phyloP scores from a whole-genome alignment of 2,888 invertebrate species.

The Heliconius aoede region DNA sequence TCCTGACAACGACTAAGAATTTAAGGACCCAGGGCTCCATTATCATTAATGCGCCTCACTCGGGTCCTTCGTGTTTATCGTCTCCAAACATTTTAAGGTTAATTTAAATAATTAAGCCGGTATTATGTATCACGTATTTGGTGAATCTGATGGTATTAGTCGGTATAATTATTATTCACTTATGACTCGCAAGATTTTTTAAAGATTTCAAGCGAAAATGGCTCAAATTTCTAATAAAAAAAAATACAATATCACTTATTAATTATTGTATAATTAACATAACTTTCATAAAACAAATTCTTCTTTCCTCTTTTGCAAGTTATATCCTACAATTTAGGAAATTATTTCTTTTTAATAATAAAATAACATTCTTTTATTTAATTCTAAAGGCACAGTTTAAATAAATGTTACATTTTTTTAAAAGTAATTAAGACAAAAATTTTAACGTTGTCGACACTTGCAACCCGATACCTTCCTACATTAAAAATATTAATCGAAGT shows the following conservation, averaged over 20 bases:
- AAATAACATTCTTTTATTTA: conserved; percentile 1
- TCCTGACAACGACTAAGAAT: conserved; percentile 58
- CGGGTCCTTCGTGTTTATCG: conserved; percentile 60
- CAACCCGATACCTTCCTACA: conserved; percentile 68
- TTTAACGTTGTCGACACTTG: conserved; percentile 62
- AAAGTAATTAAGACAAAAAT: conserved; percentile 43
- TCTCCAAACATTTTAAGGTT: conserved; percentile 54
- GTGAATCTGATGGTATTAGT: conserved; percentile 14
- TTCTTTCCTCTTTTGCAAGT: not conserved
- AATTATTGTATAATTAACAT: not conserved
- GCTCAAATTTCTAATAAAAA: not conserved
- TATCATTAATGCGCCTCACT: conserved; percentile 64
- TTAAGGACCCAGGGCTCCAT: conserved; percentile 62
- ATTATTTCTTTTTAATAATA: not conserved
- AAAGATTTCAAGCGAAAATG: not conserved
- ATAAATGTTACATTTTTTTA: not conserved
- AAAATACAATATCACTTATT: not conserved
- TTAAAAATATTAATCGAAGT: conserved; percentile 78
- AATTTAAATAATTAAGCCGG: conserved; percentile 50
- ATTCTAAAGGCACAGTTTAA: not conserved
- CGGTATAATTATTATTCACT: not conserved
- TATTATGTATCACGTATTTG: conserved; percentile 39
- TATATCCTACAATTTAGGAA: not conserved
- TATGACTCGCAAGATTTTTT: no score
- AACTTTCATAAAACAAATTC: not conserved